Evolutionary conservation across 2,888 invertebrate species (phyloP).

Genomic region (Tanytarsus gracilentus): DNA sequence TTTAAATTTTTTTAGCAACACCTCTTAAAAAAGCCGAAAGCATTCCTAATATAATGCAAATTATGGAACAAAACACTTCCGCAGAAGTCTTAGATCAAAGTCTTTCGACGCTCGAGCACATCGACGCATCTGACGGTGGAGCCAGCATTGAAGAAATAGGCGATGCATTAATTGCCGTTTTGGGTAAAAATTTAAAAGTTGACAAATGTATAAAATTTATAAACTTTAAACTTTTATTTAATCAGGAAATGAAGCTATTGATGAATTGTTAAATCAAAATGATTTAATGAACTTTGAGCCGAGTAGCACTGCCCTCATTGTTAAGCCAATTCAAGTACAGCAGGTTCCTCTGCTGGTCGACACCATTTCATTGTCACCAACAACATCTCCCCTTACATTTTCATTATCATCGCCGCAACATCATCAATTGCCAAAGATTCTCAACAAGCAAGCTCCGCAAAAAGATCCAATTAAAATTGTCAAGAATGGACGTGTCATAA

Average conservation of each 20-base stretch:
- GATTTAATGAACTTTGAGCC: slow-evolving; percentile 23
- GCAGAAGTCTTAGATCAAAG: slow-evolving; percentile 14
- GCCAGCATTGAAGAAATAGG: slow-evolving; percentile 3
- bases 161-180: slow-evolving; percentile 8
- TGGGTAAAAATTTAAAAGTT: too few species aligned
- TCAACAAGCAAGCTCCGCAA: background rate
- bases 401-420: background rate
- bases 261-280: slow-evolving; percentile 11
- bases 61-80: slow-evolving; percentile 18
- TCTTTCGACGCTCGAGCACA: background rate
- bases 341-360: too few species aligned
- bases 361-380: background rate
- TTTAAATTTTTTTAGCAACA: background rate
- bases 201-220: too few species aligned
- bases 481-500: slow-evolving; percentile 65
- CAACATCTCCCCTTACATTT: background rate
- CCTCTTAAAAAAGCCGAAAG: background rate
- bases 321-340: too few species aligned
- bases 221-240: too few species aligned
- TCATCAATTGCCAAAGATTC: slow-evolving; percentile 18
- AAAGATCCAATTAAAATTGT: slow-evolving; percentile 64
- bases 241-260: slow-evolving; percentile 20
- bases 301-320: too few species aligned
- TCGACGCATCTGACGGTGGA: slow-evolving; percentile 7
- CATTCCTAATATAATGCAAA: slow-evolving; percentile 27